Percentiles rank a stretch among this genome's conserved stretches.
Evolutionary conservation across 2,113 vertebrate genomes (phyloP).

Genomic region (Istiophorus platypterus): DNA sequence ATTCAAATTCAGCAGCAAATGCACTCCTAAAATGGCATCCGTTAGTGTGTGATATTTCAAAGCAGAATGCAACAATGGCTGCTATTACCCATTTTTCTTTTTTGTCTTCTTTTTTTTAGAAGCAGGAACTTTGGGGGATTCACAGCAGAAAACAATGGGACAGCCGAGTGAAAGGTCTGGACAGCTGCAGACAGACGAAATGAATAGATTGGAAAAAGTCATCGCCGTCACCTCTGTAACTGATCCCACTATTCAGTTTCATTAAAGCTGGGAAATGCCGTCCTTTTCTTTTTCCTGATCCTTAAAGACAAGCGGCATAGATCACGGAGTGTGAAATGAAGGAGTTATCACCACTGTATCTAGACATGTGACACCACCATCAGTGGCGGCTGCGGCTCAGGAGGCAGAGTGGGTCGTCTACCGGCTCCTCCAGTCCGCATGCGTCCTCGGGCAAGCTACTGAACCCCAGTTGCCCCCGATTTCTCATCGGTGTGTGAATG

Average conservation of each 20-base stretch:
- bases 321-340: conserved; percentile 20
- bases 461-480: too few species aligned
- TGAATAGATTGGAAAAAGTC: conserved; percentile 72
- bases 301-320: conserved; percentile 13
- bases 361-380: background rate
- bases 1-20: conserved; percentile 73
- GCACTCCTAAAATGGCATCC: conserved; percentile 78
- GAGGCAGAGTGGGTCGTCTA: too few species aligned
- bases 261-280: conserved; percentile 37
- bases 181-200: conserved; percentile 56
- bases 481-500: too few species aligned
- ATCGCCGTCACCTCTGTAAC: conserved; percentile 58
- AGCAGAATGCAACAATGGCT: conserved; percentile 75
- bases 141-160: conserved; percentile 73
- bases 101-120: conserved; percentile 29
- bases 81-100: conserved; percentile 60
- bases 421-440: too few species aligned
- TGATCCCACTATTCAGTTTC: conserved; percentile 24
- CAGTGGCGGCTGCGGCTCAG: too few species aligned
- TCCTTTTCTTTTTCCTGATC: conserved; percentile 31
- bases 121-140: conserved; percentile 66
- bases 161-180: conserved; percentile 66
- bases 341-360: background rate
- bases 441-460: too few species aligned
- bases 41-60: conserved; percentile 82